phyloP scores from a whole-genome alignment of 2,797 vertebrate species.

The Phrynocephalus guinanensis region DNA sequence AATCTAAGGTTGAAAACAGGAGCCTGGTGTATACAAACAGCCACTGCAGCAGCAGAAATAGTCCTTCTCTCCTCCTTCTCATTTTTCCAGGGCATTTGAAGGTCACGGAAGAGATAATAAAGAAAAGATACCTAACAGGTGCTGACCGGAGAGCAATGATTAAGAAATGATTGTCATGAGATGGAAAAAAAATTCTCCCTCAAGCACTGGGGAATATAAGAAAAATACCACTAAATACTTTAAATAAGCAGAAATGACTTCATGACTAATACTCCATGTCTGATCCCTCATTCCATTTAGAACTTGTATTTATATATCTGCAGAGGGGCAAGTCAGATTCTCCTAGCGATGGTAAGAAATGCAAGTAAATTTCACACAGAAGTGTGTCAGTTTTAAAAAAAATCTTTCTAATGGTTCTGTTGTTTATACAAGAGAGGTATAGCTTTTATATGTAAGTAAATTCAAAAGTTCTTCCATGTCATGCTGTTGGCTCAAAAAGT shows the following conservation, averaged over 20 bases:
- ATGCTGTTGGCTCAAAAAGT: background rate
- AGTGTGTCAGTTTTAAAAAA: constrained; percentile 59
- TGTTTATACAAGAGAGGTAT: constrained; percentile 45
- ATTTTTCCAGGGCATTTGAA: constrained; percentile 55
- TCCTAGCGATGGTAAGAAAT: constrained; percentile 62
- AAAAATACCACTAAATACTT: constrained; percentile 59
- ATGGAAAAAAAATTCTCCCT: constrained; percentile 57
- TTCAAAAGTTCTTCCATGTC: constrained; percentile 5
- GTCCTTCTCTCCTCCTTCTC: constrained; percentile 36
- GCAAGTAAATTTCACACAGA: constrained; percentile 40
- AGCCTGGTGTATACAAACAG: rapidly evolving
- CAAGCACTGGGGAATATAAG: constrained; percentile 54
- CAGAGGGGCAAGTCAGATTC: constrained; percentile 52
- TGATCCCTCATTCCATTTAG: background rate
- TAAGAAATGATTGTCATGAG: constrained; percentile 62
- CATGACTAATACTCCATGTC: constrained; percentile 7
- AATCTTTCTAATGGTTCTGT: constrained; percentile 48
- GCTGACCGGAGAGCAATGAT: constrained; percentile 57
- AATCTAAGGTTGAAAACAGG: background rate
- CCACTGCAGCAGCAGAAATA: constrained; percentile 33
- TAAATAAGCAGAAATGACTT: constrained; percentile 61
- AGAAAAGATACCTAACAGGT: constrained; percentile 46
- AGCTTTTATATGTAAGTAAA: constrained; percentile 1
- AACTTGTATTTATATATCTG: constrained; percentile 61
- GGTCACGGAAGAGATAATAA: constrained; percentile 66